These are phyloP conservation scores for Syrista parreyssii DNA, from an alignment of 2,888 invertebrate genomes.

Conservation along the genomic window DNA sequence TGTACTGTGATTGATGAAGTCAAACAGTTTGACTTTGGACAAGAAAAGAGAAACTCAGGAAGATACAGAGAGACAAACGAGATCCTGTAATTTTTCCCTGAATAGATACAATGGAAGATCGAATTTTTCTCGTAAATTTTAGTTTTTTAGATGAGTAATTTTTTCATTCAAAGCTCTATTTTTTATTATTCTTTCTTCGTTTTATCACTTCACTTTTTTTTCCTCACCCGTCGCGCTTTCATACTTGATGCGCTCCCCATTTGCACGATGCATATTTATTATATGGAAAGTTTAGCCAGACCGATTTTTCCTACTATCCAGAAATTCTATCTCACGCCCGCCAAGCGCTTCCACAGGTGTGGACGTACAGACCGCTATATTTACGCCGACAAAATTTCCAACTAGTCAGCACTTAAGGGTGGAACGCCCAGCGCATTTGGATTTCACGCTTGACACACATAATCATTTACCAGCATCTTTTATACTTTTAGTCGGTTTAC, in stretches of 20 bases:
- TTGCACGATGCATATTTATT: slow-evolving; percentile 27
- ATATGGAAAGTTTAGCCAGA: slow-evolving; percentile 16
- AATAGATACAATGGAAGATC: not conserved
- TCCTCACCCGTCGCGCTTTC: not conserved
- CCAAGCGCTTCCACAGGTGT: not conserved
- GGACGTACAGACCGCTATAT: not conserved
- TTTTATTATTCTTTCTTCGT: not conserved
- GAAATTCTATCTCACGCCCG: not conserved
- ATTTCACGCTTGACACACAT: not conserved
- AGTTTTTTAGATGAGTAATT: not conserved
- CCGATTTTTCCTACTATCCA: not conserved
- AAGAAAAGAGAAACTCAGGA: not conserved
- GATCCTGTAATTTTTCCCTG: not conserved
- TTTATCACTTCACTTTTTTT: not conserved
- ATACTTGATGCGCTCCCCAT: not conserved
- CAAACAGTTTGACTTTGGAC: not conserved
- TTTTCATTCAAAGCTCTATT: not conserved
- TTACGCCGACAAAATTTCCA: not conserved
- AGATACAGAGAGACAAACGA: not conserved
- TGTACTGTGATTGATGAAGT: not conserved
- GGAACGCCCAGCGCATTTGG: not conserved
- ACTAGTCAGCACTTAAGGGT: not conserved
- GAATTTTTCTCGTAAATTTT: not conserved
- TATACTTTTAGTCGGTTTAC: not conserved
- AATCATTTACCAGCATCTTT: not conserved